Evolutionary conservation across 2,797 vertebrate species (phyloP).

Genomic region (Callimico goeldii): DNA sequence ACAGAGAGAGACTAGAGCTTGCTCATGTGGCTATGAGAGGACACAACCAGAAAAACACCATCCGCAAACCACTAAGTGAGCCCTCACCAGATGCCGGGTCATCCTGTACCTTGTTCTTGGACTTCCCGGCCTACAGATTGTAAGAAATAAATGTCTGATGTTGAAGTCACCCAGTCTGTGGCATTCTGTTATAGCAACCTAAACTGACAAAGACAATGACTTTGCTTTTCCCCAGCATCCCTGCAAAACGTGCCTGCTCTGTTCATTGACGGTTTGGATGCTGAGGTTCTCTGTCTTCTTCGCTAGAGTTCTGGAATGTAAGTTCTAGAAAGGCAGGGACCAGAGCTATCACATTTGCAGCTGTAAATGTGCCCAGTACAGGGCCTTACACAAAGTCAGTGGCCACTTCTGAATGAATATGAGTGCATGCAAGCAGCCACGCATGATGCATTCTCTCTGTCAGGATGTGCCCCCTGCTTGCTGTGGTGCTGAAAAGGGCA

Average conservation of each 20-base stretch:
- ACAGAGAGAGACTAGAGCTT: not conserved
- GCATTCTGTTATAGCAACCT: not conserved
- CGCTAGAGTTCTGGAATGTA: not conserved
- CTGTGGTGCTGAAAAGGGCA: not conserved
- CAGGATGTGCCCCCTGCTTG: not conserved
- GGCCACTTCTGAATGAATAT: no score
- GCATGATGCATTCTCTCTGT: not conserved
- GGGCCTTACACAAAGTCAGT: not conserved
- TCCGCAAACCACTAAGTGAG: not conserved
- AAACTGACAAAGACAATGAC: not conserved
- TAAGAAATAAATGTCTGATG: not conserved
- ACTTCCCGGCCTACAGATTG: not conserved
- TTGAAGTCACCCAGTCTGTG: not conserved
- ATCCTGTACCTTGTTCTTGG: not conserved
- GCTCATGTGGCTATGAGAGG: not conserved
- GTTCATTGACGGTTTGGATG: not conserved
- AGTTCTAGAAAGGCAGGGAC: not conserved
- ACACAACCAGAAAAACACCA: not conserved
- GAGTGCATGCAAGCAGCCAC: rapidly evolving
- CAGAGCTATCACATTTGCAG: not conserved
- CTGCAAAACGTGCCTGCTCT: not conserved
- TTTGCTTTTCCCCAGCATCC: not conserved
- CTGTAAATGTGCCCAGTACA: not conserved
- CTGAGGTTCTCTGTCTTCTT: not conserved
- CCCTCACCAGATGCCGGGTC: not conserved